Evolutionary conservation across 2,113 vertebrate genomes (phyloP).

Genomic region (Pedionomus torquatus): DNA sequence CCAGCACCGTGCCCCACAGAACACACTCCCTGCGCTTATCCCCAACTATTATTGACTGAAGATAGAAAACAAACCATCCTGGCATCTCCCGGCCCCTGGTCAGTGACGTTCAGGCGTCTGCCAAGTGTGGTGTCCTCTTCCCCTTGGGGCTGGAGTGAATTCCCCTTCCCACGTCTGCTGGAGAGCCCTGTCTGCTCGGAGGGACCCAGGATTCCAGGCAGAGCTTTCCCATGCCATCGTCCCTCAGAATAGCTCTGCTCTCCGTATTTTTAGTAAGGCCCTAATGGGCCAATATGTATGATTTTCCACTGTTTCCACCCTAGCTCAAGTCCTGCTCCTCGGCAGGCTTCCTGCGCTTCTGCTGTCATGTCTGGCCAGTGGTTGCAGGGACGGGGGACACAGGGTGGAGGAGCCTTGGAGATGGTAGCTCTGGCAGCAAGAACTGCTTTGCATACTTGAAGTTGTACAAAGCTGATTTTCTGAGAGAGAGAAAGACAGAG

Average conservation of each 20-base stretch:
- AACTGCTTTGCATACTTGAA: constrained; percentile 80
- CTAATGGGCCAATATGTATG: constrained; percentile 93
- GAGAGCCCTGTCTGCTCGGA: constrained; percentile 73
- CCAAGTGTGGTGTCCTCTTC: constrained; percentile 22
- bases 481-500: constrained; percentile 74
- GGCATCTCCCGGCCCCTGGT: not conserved
- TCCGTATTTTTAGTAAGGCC: constrained; percentile 93
- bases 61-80: not conserved
- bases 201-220: constrained; percentile 80
- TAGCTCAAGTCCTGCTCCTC: constrained; percentile 79
- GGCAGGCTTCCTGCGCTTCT: constrained; percentile 66
- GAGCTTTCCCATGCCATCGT: constrained; percentile 96
- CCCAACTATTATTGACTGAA: rapidly evolving
- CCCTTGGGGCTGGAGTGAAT: not conserved
- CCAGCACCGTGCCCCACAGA: not conserved
- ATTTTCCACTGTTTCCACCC: constrained; percentile 93
- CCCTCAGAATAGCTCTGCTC: constrained; percentile 87
- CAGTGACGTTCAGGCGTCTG: not conserved
- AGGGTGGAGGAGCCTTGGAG: constrained; percentile 52
- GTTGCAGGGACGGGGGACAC: not conserved
- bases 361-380: constrained; percentile 5
- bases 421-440: constrained; percentile 73
- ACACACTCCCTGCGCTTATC: rapidly evolving
- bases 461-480: constrained; percentile 77
- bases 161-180: constrained; percentile 79